Conservation (phyloP, 2,888 invertebrate genomes). For the Acanthosoma haemorrhoidale region DNA sequence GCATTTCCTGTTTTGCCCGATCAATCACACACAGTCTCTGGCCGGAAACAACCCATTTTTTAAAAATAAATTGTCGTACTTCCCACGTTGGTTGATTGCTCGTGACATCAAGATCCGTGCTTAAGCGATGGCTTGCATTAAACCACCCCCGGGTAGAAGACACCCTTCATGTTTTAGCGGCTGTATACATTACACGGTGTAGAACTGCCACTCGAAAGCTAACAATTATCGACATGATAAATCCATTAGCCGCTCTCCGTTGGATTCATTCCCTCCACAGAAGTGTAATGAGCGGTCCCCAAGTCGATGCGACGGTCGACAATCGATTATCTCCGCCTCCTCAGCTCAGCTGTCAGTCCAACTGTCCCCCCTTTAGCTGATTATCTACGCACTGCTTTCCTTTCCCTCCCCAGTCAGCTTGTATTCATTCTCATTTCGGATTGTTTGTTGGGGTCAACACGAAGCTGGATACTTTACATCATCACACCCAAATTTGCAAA, state of each 20-base stretch:
- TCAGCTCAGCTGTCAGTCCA: not conserved
- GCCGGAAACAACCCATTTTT: too few relatives aligned
- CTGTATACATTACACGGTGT: not conserved
- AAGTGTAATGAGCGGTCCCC: not conserved
- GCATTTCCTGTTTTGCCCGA: too few relatives aligned
- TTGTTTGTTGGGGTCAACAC: too few relatives aligned
- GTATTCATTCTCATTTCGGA: too few relatives aligned
- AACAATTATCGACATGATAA: not conserved
- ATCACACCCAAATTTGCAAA: too few relatives aligned
- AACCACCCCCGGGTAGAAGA: not conserved
- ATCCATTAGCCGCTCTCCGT: not conserved
- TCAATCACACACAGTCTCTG: too few relatives aligned
- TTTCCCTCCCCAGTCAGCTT: too few relatives aligned
- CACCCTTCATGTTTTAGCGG: not conserved
- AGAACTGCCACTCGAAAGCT: not conserved
- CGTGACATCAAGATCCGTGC: too few relatives aligned
- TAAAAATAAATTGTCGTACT: too few relatives aligned
- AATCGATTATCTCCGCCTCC: not conserved
- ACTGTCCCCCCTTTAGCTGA: not conserved
- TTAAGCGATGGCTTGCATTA: too few relatives aligned
- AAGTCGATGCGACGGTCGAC: not conserved
- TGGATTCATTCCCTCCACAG: not conserved
- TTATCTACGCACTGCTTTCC: not conserved
- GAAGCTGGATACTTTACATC: too few relatives aligned
- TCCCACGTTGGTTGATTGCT: too few relatives aligned